Base-by-base conservation (phyloP, 2,888 invertebrate species). In the Synanthedon formicaeformis region DNA sequence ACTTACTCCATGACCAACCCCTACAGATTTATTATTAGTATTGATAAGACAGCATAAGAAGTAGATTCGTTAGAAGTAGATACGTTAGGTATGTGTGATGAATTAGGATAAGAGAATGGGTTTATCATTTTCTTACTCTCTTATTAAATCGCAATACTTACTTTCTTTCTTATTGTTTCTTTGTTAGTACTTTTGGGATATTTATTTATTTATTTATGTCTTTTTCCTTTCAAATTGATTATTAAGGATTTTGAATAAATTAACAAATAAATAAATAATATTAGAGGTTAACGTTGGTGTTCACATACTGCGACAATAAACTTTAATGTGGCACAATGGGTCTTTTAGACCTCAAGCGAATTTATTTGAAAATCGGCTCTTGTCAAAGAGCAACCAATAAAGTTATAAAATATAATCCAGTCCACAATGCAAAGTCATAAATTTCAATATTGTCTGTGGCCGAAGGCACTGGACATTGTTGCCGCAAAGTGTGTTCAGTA, bases 391-490 rank as follows among this genome's bases (percentile, higher is more conserved):
- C 50, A 53, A 53, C 71, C 73, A 69, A 81, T 82, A 78, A 72
- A 81, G 78, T 65, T 73, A 65, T 80, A 77, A 75, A 75, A 74
- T 75, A 68, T 69, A 67, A 69, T 65, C 63, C 59, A 62, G 58
- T 57, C 58, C 60, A 77, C 77, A 78, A 78, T 73, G 73, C 66
- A 18, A n/a, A 52, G 65, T 74, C 75, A 69, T 82, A 82, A 81
- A 83, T 81, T 76, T 76, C 71, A 76, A 77, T 79, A 77, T 81
- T 74, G 73, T 69, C 69, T 69, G 68, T 66, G 73, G 66, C 66
- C 60, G 63, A 61, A 58, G 63, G 59, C 51, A 52, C 52, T 51
- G 53, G 51, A 45, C 45, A 45, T 45, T 76, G 81, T 81, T 74
- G 75, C 69, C 6, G 51, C 53, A 55, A 54, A 53, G 27, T 54